Evolutionary conservation across 2,888 invertebrate species (phyloP).

Genomic region (Thyatira batis): DNA sequence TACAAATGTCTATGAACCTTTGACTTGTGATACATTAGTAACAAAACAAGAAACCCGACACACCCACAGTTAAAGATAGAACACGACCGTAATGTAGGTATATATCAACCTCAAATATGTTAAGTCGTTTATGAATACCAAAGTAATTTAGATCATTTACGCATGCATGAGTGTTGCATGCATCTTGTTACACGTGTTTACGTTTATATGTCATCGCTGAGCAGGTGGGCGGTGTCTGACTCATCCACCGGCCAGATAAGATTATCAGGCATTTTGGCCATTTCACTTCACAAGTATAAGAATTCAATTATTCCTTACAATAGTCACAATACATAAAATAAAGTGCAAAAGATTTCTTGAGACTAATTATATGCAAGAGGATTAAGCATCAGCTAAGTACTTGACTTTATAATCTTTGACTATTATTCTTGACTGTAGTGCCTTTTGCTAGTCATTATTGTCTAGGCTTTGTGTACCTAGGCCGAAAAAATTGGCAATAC

Average conservation of each 20-base stretch:
- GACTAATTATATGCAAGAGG: too few species aligned
- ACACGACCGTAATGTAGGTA: background rate
- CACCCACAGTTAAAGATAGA: background rate
- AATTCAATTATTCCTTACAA: too few species aligned
- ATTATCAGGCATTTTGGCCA: slow-evolving; percentile 33
- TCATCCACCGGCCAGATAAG: slow-evolving; percentile 38
- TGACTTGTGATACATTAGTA: too few species aligned
- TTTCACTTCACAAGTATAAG: slow-evolving; percentile 30
- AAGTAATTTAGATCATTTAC: slow-evolving; percentile 6
- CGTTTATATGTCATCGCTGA: slow-evolving; percentile 24
- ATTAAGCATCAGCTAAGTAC: too few species aligned
- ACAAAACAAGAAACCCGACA: background rate
- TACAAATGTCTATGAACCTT: too few species aligned
- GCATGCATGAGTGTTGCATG: slow-evolving; percentile 8
- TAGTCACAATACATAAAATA: too few species aligned
- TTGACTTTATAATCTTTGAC: too few species aligned
- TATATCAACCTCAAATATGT: slow-evolving; percentile 1
- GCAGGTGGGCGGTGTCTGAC: slow-evolving; percentile 46
- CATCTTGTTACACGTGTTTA: slow-evolving; percentile 12
- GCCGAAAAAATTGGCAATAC: too few species aligned
- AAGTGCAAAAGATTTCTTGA: too few species aligned
- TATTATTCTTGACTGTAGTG: too few species aligned
- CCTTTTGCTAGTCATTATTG: too few species aligned
- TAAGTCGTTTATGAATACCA: slow-evolving; percentile 6
- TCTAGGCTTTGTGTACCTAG: too few species aligned